Percentiles rank a stretch among this genome's conserved stretches.
Evolutionary conservation across 2,888 invertebrate species (phyloP).

Genomic region (Theristus sp.): DNA sequence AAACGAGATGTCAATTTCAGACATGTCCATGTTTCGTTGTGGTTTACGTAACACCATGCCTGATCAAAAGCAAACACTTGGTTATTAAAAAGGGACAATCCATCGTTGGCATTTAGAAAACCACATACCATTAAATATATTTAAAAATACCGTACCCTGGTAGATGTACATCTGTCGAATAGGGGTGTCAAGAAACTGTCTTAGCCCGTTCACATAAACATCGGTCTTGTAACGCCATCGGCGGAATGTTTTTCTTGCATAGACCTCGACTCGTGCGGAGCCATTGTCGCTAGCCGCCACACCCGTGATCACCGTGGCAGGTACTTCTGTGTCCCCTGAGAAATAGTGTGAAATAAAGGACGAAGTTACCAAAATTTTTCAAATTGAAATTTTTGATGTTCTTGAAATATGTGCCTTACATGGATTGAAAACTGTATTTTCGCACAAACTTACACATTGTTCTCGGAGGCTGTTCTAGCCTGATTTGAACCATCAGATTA

Average conservation of each 20-base stretch:
- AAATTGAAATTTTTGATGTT: too few relatives aligned
- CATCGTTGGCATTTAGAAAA: too few relatives aligned
- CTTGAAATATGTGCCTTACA: too few relatives aligned
- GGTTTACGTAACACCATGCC: neutral
- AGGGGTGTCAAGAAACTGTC: conserved; percentile 69
- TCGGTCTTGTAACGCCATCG: conserved; percentile 77
- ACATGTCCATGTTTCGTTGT: neutral
- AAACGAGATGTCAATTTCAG: conserved; percentile 48
- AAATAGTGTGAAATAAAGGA: too few relatives aligned
- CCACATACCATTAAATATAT: too few relatives aligned
- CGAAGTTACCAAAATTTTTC: too few relatives aligned
- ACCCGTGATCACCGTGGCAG: conserved; percentile 23
- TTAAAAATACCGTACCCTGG: too few relatives aligned
- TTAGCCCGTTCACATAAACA: conserved; percentile 63
- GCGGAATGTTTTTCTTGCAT: conserved; percentile 56
- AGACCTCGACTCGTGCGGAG: conserved; percentile 63
- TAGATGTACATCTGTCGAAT: too few relatives aligned
- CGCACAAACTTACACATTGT: conserved; percentile 17
- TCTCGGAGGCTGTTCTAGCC: conserved; percentile 20
- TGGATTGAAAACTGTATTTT: too few relatives aligned
- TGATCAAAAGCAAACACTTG: neutral
- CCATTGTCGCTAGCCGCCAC: conserved; percentile 55
- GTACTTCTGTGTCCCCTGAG: conserved; percentile 4
- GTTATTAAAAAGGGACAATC: neutral
- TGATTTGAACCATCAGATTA: conserved; percentile 16